These are phyloP conservation scores for Channallabes apus DNA, from an alignment of 2,797 vertebrate genomes.

Conservation along the genomic window DNA sequence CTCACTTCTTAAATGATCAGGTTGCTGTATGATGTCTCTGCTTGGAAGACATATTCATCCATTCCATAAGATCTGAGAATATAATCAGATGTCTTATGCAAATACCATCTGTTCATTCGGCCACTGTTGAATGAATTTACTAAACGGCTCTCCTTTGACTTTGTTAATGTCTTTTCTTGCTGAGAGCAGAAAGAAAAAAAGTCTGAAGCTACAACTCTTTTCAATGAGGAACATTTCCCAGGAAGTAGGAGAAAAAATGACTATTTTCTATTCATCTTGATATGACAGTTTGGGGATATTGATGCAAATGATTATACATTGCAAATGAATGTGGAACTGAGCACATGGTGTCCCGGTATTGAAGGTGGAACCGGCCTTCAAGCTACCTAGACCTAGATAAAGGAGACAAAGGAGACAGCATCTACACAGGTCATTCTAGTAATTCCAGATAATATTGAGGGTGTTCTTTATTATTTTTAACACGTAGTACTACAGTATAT, in stretches of 20 bases:
- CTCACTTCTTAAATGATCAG: neutral
- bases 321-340: neutral
- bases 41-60: constrained; percentile 9
- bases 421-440: neutral
- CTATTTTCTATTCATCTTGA: neutral
- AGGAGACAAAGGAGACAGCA: neutral
- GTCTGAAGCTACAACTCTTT: neutral
- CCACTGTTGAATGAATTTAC: constrained; percentile 25
- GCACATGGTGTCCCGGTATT: neutral
- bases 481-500: too few species aligned
- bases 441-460: neutral
- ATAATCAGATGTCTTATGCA: constrained; percentile 20
- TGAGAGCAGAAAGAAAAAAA: neutral
- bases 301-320: neutral
- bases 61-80: constrained; percentile 12
- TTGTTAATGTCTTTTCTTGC: neutral
- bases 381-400: neutral
- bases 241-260: neutral
- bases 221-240: neutral
- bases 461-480: neutral
- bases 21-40: neutral
- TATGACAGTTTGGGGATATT: neutral
- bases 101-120: constrained; percentile 17
- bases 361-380: neutral
- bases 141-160: neutral